Evolutionary conservation across 1,140 invertebrate species (phyloP), one percentile per base, ranked within the genome.

Genomic region (Trachymyrmex cornetzi): DNA sequence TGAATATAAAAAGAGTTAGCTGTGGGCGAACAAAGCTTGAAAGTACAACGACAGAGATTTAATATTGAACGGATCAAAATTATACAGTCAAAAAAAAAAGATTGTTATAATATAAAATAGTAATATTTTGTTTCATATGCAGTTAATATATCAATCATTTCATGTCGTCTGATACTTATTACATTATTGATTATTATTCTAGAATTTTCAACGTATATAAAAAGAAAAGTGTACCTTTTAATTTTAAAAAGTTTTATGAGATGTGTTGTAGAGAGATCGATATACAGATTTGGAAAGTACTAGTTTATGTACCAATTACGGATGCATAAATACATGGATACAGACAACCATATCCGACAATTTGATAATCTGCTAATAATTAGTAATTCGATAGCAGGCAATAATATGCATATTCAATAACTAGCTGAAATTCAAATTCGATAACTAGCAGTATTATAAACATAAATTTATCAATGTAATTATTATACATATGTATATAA

Each of bases 31-130:
- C 22, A 81, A 81, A 81, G 48, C 66, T 57, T 81, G 22, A 69
- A 71, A 57, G 53, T 16, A 19, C 24, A 22, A 38, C 14, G 30
- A 55, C 64, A 38, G 16, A 38, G 30, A 71, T 57, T 80, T 71
- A 69, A 81, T 81, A 81, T 81, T 38, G 30, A 55, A 19, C n/a
- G 2, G 50, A 80, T 80, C 27, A 80, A 59, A 80, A 81, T 71
- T 81, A 81, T 81, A 71, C 48, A 81, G n/a, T 81, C 11, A 53
- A 5, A 53, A 81, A 55, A 71, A 69, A 50, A n/a, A n/a, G n/a
- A 24, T 38, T 44, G 48, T 81, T 71, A 81, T 27, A 71, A 80
- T 53, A 22, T n/a, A 22, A 19, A 67, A 80, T 67, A 24, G 1
- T 67, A n/a, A 67, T 22, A 48, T 38, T n/a, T 34, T 48, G 12